Evolutionary conservation across 2,888 invertebrate species (phyloP), one percentile per base, ranked within the genome.

Genomic region (Arenicola marina): DNA sequence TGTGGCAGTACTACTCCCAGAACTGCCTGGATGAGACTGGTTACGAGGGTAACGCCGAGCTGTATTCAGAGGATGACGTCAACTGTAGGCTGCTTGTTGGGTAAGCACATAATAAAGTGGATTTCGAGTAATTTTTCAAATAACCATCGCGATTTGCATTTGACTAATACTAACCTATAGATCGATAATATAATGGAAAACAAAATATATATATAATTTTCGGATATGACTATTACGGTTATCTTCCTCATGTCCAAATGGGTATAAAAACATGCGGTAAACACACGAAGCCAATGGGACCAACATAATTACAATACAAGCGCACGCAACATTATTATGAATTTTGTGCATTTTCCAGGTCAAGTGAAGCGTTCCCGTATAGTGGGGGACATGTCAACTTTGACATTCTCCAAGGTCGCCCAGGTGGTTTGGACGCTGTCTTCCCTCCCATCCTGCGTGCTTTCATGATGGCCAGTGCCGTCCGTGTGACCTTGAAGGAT

Each of bases 1-100:
- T 29, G 4, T 66, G 66, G 66, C 63, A 66, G 44, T 56, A 54
- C 51, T 63, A 24, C 55, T 53, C 63, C 15, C 43, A 56, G n/a
- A 48, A 61, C 44, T 66, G 66, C 34, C 31, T 15, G 29, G 4
- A 31, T 2, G 15, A 57, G 21, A 53, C 51, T 28, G 53, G 61
- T n/a, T 31, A 46, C 32, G 32, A 31, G 3, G 4, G 33, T 1
- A 34, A 63, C 38, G 53, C 29, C 18, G 51, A 34, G 43, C 38
- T 66, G 33, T 53, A 46, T 28, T 1, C 53, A 2, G 56, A 31
- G 3, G 46, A 46, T 33, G 63, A 56, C 26, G 61, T 61, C 46
- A 66, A 28, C 53, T 65, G 65, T 44, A 59, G 44, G 46, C 28
- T 34, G 26, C 24, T 64, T 21, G 32, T 51, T 29, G 28, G 44